These are phyloP conservation scores for Cladorhizidae sp. DNA, from an alignment of 37 sponge, comb jelly and placozoan genomes.

Conservation along the genomic window DNA sequence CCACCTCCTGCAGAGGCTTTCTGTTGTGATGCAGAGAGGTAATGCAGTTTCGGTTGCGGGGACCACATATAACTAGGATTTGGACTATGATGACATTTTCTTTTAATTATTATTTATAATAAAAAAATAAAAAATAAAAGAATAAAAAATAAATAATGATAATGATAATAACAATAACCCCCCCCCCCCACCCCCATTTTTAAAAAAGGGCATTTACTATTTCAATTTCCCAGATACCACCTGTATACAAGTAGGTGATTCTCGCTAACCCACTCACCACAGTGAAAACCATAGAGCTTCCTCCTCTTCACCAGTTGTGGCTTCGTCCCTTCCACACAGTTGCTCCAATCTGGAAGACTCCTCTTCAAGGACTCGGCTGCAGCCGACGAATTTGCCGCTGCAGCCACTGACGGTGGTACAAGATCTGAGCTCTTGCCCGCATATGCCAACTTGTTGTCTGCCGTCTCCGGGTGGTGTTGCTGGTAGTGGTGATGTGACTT, in stretches of 20 bases:
- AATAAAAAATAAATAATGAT: no score
- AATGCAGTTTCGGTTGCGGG: no score
- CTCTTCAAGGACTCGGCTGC: slow-evolving; percentile 19
- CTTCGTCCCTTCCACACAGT: slow-evolving; percentile 55
- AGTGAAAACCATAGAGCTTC: slow-evolving; percentile 42
- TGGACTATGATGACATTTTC: no score
- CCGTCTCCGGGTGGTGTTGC: not conserved
- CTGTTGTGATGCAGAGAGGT: no score
- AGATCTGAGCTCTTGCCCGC: not conserved
- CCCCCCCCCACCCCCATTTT: no score
- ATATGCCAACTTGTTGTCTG: not conserved
- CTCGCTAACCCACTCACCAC: slow-evolving; percentile 49
- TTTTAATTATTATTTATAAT: no score
- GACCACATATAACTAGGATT: no score
- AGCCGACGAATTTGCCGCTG: not conserved
- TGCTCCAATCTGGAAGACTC: slow-evolving; percentile 51
- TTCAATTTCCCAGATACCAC: not conserved
- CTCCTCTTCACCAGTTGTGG: slow-evolving; percentile 66
- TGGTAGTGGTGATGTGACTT: slow-evolving; percentile 4
- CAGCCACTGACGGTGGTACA: not conserved
- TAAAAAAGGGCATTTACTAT: not conserved
- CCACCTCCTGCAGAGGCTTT: no score
- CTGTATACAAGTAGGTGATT: no score
- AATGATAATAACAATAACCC: no score
- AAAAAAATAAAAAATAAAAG: no score